Evolutionary conservation across 1,140 invertebrate species (phyloP), one percentile per base, ranked within the genome.

Genomic region (Trachelipus rathkii): DNA sequence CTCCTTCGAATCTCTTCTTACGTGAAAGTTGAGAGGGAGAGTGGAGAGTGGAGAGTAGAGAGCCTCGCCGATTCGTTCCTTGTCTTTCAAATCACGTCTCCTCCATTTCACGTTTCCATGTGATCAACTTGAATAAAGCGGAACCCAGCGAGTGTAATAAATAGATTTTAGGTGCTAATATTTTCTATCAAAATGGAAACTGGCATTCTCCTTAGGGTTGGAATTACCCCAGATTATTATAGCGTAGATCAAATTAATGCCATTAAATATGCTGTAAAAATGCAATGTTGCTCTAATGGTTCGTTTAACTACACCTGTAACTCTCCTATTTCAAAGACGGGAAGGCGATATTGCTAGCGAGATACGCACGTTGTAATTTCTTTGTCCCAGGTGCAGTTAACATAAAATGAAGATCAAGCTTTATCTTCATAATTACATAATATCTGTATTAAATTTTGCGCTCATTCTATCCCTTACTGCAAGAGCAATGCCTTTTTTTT

Each of bases 341-440:
- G 19, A 33, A 33, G 33, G 33, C 11, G 50, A 60, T 60, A 60
- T 60, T 60, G 19, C 50, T 19, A 60, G 50, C 50, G 50, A 60
- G 50, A 60, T 60, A 60, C 50, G 50, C 19, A 19, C 50, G 50
- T 60, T 60, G 50, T 60, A 60, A 60, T 60, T 60, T 60, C 50
- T 60, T 19, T 60, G 50, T 60, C 50, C 19, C 50, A 60, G 50
- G 50, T 60, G 50, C 50, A 60, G 50, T 60, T 60, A 60, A 15
- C 50, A 60, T 60, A 3, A 60, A 60, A 60, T 60, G 50, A 60
- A 60, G 50, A 60, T 60, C 50, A 60, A 60, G 50, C 8, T 60
- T 60, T 60, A 60, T 60, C 50, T 60, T 60, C 50, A 60, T 60
- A 60, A 60, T 60, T 60, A 60, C 50, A 60, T 60, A 60, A 60